Evolutionary conservation across 2,888 invertebrate species (phyloP), one percentile per base, ranked within the genome.

Genomic region (Doris montereyensis): DNA sequence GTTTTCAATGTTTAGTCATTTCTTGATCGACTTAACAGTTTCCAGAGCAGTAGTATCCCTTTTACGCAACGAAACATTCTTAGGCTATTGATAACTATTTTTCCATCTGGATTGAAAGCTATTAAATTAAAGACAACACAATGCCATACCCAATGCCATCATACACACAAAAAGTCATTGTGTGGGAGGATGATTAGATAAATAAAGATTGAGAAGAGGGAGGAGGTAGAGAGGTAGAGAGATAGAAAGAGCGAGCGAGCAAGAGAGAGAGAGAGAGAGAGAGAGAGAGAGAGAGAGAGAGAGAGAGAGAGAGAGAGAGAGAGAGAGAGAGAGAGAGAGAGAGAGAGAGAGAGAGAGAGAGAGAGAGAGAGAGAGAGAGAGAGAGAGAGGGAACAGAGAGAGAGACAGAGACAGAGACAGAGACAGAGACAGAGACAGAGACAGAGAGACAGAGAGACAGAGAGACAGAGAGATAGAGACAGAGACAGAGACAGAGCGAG

Each of bases 381-480:
- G 58, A n/a, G 52, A 58, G 58, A 28, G 26, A 28, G 28, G 28
- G 52, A 58, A 74, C 58, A 74, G 74, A 58, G 58, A 74, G 74
- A 28, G 58, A 58, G 58, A 34, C 2, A 8, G 4, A 4, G 34
- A 71, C 34, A n/a, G 5, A 24, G 74, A 73, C 3, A 73, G 58
- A 76, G 76, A 76, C 34, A 62, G 32, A 76, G 76, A 76, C 34
- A 62, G 32, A 76, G 76, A 76, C 34, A 62, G n/a, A n/a, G n/a
- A n/a, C n/a, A n/a, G n/a, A n/a, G n/a, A n/a, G n/a, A n/a, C n/a
- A n/a, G n/a, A n/a, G n/a, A n/a, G n/a, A n/a, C n/a, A n/a, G n/a
- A n/a, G n/a, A n/a, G n/a, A n/a, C n/a, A n/a, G n/a, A n/a, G n/a
- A n/a, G n/a, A n/a, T n/a, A n/a, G n/a, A n/a, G n/a, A n/a, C n/a